Evolutionary conservation across 2,113 vertebrate genomes (phyloP), one percentile per base, ranked within the genome.

Genomic region (Poeciliopsis turrubarensis): DNA sequence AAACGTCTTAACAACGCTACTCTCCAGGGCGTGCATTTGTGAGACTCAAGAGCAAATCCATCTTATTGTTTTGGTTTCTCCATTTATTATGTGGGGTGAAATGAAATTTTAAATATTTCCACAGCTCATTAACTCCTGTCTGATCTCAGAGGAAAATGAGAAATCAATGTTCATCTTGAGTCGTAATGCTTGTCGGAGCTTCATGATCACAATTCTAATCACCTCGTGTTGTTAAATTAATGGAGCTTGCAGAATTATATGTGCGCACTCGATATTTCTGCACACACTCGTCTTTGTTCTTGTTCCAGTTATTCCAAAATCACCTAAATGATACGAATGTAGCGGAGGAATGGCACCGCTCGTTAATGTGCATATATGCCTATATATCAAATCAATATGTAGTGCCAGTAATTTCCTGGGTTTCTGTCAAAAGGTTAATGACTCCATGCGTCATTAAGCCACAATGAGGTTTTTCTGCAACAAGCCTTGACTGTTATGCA

Each of bases 351-450:
- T 26, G 30, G 3, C 31, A 32, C 14, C 5, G 14, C 4, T 17
- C 5, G 4, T 37, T 37, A 19, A 26, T 39, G 65, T 32, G 47
- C 68, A 11, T 67, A 65, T 32, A 34, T 63, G 26, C 74, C 34
- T 17, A 22, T 73, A 76, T 34, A 72, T 68, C 31, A 47, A 70
- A 30, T 30, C 14, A 47, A 47, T 15, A 30, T 1, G 7, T 29
- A 2, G 9, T 14, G 14, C 4, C 22, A 70, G 65, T 65, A 29
- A 75, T 81, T 79, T 86, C 61, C 75, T 54, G 66, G 72, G 25
- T 76, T 26, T 78, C 29, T 77, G 75, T 86, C 69, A 80, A 67
- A 65, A 37, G 69, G 79, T 80, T 89, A 89, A 84, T 82, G 83
- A 74, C 68, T 74, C 74, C 31, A 13, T 82, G 39, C 34, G 64